phyloP scores from a whole-genome alignment of 2,888 invertebrate species.

The Polylopha cassiicola region DNA sequence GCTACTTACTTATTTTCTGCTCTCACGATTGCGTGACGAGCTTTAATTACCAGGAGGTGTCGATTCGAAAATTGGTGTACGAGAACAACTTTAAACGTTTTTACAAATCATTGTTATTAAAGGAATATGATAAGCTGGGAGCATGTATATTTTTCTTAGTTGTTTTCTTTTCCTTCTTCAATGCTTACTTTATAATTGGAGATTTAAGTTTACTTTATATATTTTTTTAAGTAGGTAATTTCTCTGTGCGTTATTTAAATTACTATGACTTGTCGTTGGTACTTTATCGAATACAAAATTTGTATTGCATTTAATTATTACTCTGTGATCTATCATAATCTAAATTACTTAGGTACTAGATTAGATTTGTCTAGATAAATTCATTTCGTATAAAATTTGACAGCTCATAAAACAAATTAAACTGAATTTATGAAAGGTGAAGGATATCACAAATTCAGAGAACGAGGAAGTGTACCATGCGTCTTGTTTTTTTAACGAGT shows the following conservation, averaged over 20 bases:
- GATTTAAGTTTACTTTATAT: neutral
- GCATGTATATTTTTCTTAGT: conserved; percentile 20
- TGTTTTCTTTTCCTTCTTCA: neutral
- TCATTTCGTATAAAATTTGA: too few species aligned
- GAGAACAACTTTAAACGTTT: conserved; percentile 52
- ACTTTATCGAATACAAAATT: too few species aligned
- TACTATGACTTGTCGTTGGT: too few species aligned
- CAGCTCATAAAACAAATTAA: conserved; percentile 12
- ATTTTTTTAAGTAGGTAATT: neutral
- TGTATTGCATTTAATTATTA: too few species aligned
- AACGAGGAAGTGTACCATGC: conserved; percentile 19
- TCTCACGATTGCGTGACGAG: conserved; percentile 65
- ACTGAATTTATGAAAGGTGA: conserved; percentile 17
- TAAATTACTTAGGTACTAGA: too few species aligned
- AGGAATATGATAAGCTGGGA: conserved; percentile 44
- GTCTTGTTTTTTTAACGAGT: conserved; percentile 21
- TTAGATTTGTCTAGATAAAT: too few species aligned
- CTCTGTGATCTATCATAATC: too few species aligned
- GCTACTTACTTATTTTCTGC: conserved; percentile 51
- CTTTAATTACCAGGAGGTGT: conserved; percentile 71
- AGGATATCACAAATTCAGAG: conserved; percentile 21
- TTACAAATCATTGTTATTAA: conserved; percentile 65
- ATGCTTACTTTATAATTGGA: neutral
- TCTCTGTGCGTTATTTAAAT: too few species aligned
- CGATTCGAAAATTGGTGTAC: conserved; percentile 67